Evolutionary conservation across 2,797 vertebrate species (phyloP), one percentile per base, ranked within the genome.

Genomic region (Lepilemur ruficaudatus): DNA sequence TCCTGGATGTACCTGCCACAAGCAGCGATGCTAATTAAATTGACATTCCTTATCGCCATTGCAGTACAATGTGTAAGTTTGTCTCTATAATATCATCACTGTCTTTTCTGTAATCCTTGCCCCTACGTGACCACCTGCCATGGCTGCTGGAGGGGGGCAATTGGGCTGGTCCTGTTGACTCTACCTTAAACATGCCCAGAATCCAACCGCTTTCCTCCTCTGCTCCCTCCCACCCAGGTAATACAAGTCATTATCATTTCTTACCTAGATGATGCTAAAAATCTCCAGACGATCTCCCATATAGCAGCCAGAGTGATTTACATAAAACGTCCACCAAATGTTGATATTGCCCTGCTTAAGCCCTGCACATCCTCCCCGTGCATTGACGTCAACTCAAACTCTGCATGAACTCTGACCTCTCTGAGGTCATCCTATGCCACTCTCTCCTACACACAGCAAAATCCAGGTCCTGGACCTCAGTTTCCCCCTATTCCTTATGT

Each of bases 81-180:
- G 46, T 85, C 57, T 23, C 63, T 82, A 52, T 65, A 70, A 73
- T 57, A 81, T 25, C 17, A 46, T 63, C 35, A 2, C 13, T 87
- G 23, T 82, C 65, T 81, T 35, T 76, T 79, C n/a, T 23, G 50
- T 86, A 81, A 84, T 41, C 59, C 46, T 84, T 41, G 70, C 70
- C 43, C 38, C 46, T 43, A 25, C 12, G 3, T 28, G 75, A 70
- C 46, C 20, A 15, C 3, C n/a, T 50, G 61, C 14, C 6, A 1
- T 12, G 73, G 46, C 17, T 0, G 0, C 23, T 22, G 23, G 43
- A 52, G 59, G 11, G 20, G 67, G 5, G 2, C 7, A 7, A 17
- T 89, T 63, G 50, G 91, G 13, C 82, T n/a, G 48, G 30, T 63
- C 89, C 3, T 35, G 41, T 75, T 1, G 1, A 57, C 65, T 76